These are phyloP conservation scores for Sprattus sprattus DNA, from an alignment of 2,113 vertebrate genomes.

Conservation along the genomic window DNA sequence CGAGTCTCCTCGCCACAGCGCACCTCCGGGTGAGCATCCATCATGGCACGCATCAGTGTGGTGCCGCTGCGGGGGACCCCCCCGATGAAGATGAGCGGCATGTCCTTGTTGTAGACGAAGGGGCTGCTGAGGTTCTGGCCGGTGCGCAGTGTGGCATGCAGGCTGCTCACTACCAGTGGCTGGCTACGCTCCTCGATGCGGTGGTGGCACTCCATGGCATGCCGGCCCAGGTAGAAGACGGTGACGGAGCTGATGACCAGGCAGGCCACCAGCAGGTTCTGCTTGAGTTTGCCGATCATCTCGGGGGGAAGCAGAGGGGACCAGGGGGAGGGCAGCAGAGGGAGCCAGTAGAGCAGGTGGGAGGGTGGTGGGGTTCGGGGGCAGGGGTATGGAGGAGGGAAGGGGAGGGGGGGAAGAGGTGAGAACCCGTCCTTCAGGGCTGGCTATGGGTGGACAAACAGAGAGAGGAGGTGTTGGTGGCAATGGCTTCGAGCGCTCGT, in stretches of 20 bases:
- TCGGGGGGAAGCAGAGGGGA: conserved; percentile 43
- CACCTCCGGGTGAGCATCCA: conserved; percentile 91
- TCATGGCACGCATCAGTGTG: conserved; percentile 94
- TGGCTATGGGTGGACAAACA: conserved; percentile 49
- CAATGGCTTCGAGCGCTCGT: conserved; percentile 60
- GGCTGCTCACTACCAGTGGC: conserved; percentile 60
- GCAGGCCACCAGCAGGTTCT: conserved; percentile 91
- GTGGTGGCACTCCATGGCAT: conserved; percentile 96
- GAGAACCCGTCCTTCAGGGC: conserved; percentile 61
- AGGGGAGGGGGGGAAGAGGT: conserved; percentile 24
- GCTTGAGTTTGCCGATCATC: conserved; percentile 95
- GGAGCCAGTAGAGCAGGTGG: conserved; percentile 42
- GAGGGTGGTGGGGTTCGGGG: conserved; percentile 35
- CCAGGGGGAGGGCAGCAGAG: neutral
- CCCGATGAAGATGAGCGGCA: conserved; percentile 94
- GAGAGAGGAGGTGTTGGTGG: conserved; percentile 63
- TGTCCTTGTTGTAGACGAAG: conserved; percentile 91
- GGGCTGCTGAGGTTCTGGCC: conserved; percentile 67
- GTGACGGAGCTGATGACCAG: conserved; percentile 92
- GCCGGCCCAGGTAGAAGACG: conserved; percentile 91
- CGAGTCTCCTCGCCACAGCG: conserved; percentile 94
- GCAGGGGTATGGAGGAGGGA: conserved; percentile 23
- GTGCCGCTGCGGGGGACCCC: conserved; percentile 94
- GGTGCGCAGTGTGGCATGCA: conserved; percentile 67
- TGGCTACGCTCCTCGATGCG: conserved; percentile 81